Base-by-base conservation (phyloP, 2,888 invertebrate genomes). In the Tetramorium bicarinatum region DNA sequence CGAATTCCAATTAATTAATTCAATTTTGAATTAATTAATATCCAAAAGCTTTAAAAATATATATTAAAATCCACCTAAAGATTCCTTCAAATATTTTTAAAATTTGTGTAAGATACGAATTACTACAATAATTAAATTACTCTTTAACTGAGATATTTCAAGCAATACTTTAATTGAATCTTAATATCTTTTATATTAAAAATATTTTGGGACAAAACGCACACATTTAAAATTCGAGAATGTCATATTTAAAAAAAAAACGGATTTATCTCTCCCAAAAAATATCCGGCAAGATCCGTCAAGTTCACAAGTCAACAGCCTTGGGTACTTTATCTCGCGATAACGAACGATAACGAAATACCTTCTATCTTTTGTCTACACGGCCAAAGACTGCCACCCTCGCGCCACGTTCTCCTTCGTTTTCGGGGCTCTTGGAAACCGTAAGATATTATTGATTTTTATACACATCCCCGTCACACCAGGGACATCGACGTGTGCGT, bases 361-460 rank as follows among this genome's bases (percentile, higher is more conserved):
- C 85, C 61, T 80, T 61, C 54, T 64, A 71, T 56, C 85, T 84
- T 82, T 88, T 89, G 84, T 90, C 87, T 86, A 77, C 64, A 21
- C 34, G 44, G 62, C 67, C 49, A 82, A 80, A 76, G 82, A 83
- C 83, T 76, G 85, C 38, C 72, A 83, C 80, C 82, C 87, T 85
- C 67, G 75, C 75, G 54, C 52, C 44, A n/a, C 69, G 34, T 74
- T 67, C 72, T 82, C 86, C 84, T 84, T 82, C 79, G 86, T 93
- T 93, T 93, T 93, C 92, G 91, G 89, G 84, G 91, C 91, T 93
- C 93, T 92, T 92, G 92, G 93, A 94, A 94, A 94, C 93, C 93
- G 90, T 93, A 93, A 95, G 94, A 95, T 94, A 93, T 94, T 95
- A 94, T 95, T 95, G 94, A 95, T 95, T 95, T 95, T 94, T 93